These are phyloP conservation scores for Prunella strophiata DNA, from an alignment of 2,797 vertebrate species.

Conservation along the genomic window DNA sequence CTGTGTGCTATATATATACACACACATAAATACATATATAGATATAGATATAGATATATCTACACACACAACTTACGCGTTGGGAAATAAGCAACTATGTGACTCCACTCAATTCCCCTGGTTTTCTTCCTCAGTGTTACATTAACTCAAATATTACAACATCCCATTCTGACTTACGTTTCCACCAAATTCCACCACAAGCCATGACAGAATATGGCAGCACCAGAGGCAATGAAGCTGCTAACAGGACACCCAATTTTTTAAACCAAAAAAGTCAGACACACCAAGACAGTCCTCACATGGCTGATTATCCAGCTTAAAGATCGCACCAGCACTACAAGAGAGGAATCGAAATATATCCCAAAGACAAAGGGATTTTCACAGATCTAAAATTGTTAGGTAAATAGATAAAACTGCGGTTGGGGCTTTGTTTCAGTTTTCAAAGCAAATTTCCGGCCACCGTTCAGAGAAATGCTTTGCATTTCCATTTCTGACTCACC, in stretches of 20 bases:
- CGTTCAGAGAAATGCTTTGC: conserved; percentile 74
- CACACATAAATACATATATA: fast-evolving
- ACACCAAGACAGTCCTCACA: conserved; percentile 9
- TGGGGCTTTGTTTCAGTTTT: conserved; percentile 71
- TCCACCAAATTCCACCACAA: conserved; percentile 61
- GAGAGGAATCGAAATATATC: conserved; percentile 37
- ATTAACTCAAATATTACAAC: conserved; percentile 59
- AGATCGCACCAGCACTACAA: conserved; percentile 31
- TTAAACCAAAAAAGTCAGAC: conserved; percentile 48
- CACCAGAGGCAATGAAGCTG: conserved; percentile 39
- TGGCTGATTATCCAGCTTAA: conserved; percentile 28
- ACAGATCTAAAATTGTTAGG: conserved; percentile 32
- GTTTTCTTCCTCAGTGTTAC: conserved; percentile 28
- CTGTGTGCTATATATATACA: fast-evolving
- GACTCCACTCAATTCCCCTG: not conserved
- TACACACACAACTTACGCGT: not conserved
- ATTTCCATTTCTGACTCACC: conserved; percentile 88
- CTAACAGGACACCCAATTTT: conserved; percentile 48
- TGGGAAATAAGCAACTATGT: not conserved
- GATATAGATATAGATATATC: fast-evolving
- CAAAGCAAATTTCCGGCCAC: conserved; percentile 77
- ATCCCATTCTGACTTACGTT: conserved; percentile 55
- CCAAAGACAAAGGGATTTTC: conserved; percentile 56
- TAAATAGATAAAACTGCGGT: conserved; percentile 67
- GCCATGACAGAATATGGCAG: conserved; percentile 37